Conservation (phyloP, 2,888 invertebrate genomes). For the Amphiduros pacificus region DNA sequence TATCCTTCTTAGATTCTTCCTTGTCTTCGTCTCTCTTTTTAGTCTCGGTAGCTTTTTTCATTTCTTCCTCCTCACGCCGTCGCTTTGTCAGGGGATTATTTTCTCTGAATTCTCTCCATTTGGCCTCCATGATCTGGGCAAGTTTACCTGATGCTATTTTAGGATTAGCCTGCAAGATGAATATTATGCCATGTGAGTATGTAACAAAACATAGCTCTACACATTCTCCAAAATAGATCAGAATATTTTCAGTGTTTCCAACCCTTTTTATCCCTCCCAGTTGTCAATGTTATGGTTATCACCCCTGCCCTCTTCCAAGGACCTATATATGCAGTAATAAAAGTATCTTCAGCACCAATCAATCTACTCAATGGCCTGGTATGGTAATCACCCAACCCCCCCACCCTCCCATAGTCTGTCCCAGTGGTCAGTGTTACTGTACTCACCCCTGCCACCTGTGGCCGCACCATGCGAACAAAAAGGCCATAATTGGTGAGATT, state of each 20-base stretch:
- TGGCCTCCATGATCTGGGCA: conserved; percentile 28
- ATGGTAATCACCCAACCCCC: too few species aligned
- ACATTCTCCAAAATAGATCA: too few species aligned
- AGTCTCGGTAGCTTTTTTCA: not conserved
- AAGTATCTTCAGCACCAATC: too few species aligned
- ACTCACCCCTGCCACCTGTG: conserved; percentile 29
- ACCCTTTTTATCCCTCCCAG: not conserved
- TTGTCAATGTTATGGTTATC: too few species aligned
- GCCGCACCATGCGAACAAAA: conserved; percentile 29
- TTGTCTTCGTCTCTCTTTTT: not conserved
- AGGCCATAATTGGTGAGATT: conserved; percentile 32
- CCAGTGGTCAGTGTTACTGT: too few species aligned
- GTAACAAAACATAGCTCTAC: too few species aligned
- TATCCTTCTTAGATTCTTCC: not conserved
- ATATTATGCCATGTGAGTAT: too few species aligned
- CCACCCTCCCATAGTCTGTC: too few species aligned
- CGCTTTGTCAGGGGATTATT: conserved; percentile 21
- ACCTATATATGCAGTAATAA: too few species aligned
- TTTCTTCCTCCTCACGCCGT: not conserved
- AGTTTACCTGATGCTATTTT: conserved; percentile 22
- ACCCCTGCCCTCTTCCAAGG: too few species aligned
- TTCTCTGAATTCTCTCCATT: conserved; percentile 32
- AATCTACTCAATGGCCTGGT: too few species aligned
- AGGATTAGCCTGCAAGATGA: conserved; percentile 21
- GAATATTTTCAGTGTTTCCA: not conserved